phyloP scores from a whole-genome alignment of 2,888 invertebrate genomes.

The Pecten maximus region DNA sequence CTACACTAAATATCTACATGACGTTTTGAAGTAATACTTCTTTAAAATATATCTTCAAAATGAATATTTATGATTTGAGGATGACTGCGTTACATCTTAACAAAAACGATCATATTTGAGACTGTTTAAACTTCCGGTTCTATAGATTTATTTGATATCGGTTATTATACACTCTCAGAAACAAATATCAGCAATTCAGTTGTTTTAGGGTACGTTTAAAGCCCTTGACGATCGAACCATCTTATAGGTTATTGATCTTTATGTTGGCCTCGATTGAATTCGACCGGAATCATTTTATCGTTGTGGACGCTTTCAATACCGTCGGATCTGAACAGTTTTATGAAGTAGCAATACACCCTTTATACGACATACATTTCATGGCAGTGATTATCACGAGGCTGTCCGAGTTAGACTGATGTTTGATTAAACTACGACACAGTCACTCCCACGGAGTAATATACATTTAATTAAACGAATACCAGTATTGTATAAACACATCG shows the following conservation, averaged over 20 bases:
- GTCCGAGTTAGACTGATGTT: neutral
- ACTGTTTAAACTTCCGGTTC: too few relatives aligned
- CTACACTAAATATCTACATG: too few relatives aligned
- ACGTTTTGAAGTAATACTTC: too few relatives aligned
- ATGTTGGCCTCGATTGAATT: neutral
- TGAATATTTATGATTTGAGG: too few relatives aligned
- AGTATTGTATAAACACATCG: neutral
- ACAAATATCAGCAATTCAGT: too few relatives aligned
- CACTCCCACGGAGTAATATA: neutral
- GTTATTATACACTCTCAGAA: too few relatives aligned
- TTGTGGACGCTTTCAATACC: neutral
- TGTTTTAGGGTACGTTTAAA: neutral
- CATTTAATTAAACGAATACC: conserved; percentile 28
- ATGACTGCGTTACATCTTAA: too few relatives aligned
- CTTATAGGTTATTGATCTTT: neutral
- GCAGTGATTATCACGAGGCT: neutral
- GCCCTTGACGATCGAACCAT: neutral
- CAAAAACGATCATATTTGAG: too few relatives aligned
- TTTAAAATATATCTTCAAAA: too few relatives aligned
- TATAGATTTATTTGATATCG: too few relatives aligned
- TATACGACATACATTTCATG: neutral
- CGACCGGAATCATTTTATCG: neutral
- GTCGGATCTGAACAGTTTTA: neutral
- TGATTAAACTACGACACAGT: neutral
- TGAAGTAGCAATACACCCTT: neutral